Evolutionary conservation across 2,888 invertebrate genomes (phyloP), one percentile per base, ranked within the genome.

Genomic region (Merodon equestris): DNA sequence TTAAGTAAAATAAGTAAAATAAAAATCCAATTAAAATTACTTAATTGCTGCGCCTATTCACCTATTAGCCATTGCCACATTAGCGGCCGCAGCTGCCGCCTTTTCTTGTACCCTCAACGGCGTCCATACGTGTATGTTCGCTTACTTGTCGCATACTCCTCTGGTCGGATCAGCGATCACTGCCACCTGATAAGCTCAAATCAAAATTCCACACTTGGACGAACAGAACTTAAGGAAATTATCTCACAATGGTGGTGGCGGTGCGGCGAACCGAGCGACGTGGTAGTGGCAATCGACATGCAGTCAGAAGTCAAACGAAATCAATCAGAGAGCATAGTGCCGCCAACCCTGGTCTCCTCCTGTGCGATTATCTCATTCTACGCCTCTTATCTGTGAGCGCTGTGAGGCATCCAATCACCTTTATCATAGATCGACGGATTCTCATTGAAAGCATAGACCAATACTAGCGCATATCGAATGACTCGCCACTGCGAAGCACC

Each of bases 231-330:
- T 73, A 48, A 51, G 44, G 38, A 72, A 47, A 71, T 66, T 57
- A 64, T 48, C 58, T 44, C 58, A 57, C 40, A 66, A 58, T 47
- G 9, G 42, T 12, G 9, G 7, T 40, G 45, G 53, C 56, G 54
- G 50, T 66, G 40, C 9, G 54, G 38, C 13, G 51, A 72, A 71
- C 64, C 15, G 50, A 1, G 40, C 48, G 56, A 60, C 42, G 15
- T 40, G 68, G 77, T 63, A 72, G 72, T 77, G 72, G 71, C 71
- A 57, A 54, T 53, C 72, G 61, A 73, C 67, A 61, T 53, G 74
- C 54, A 64, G 74, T 68, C 79, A 79, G 79, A 68, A 79, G 79
- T 79, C 73, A 79, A 79, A 64, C 50, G 51, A 79, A 79, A 79
- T 79, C 79, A 79, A 79, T 79, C 79, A 74, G 64, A 79, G 60